phyloP scores from a whole-genome alignment of 2,113 vertebrate genomes.

The Hippopotamus amphibius region DNA sequence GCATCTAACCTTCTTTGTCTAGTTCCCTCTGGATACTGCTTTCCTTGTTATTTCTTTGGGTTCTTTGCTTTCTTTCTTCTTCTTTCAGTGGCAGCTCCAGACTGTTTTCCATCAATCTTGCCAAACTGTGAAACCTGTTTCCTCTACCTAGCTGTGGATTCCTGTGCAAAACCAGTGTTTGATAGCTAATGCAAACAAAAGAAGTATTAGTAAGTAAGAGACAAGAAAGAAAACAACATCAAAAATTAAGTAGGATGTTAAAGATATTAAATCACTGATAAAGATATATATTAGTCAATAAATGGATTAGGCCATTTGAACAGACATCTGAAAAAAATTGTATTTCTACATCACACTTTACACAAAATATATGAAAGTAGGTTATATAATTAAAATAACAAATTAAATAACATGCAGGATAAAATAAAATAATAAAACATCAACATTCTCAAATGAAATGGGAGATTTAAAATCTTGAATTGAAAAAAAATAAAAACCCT shows the following conservation, averaged over 20 bases:
- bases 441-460: background rate
- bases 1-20: background rate
- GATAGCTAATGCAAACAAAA: background rate
- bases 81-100: background rate
- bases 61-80: background rate
- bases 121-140: background rate
- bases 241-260: background rate
- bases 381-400: background rate
- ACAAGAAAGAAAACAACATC: background rate
- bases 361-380: background rate
- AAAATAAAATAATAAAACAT: background rate
- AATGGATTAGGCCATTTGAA: background rate
- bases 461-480: background rate
- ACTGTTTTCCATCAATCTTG: background rate
- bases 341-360: background rate
- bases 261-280: background rate
- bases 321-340: background rate
- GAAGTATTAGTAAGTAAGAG: background rate
- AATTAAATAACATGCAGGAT: background rate
- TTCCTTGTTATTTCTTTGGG: background rate
- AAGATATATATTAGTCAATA: background rate
- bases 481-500: background rate
- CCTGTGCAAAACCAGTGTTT: background rate
- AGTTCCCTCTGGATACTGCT: background rate
- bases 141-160: background rate